phyloP scores from a whole-genome alignment of 1,140 invertebrate genomes.

The Daktulosphaira vitifoliae region DNA sequence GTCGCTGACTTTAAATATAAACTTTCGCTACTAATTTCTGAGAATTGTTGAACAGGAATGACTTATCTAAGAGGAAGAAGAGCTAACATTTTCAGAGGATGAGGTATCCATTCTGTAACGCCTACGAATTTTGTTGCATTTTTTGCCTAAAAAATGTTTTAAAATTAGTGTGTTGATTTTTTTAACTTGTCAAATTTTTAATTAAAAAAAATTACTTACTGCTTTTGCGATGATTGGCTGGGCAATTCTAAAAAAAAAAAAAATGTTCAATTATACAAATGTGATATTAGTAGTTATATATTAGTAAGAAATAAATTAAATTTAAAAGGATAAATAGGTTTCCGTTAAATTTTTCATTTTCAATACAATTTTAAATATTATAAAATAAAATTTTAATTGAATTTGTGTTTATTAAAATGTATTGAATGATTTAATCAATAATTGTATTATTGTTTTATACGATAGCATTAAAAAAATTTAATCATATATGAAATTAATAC shows the following conservation, averaged over 20 bases:
- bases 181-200: too few relatives aligned
- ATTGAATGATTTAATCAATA: not conserved
- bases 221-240: not conserved
- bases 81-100: too few relatives aligned
- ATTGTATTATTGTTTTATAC: not conserved
- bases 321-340: too few relatives aligned
- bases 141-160: too few relatives aligned
- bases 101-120: too few relatives aligned
- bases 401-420: not conserved
- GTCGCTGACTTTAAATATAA: too few relatives aligned
- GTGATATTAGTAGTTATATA: not conserved
- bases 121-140: too few relatives aligned
- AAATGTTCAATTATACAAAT: not conserved
- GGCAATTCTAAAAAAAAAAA: conserved; percentile 7
- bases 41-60: too few relatives aligned
- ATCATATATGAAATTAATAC: not conserved
- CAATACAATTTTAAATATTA: not conserved
- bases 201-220: not conserved
- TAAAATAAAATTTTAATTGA: not conserved
- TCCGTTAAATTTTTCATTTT: not conserved
- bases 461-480: not conserved
- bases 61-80: too few relatives aligned
- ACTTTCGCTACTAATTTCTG: too few relatives aligned
- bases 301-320: too few relatives aligned
- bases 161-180: too few relatives aligned